These are phyloP conservation scores for Coptotermes formosanus DNA, from an alignment of 1,140 invertebrate species.

Conservation along the genomic window DNA sequence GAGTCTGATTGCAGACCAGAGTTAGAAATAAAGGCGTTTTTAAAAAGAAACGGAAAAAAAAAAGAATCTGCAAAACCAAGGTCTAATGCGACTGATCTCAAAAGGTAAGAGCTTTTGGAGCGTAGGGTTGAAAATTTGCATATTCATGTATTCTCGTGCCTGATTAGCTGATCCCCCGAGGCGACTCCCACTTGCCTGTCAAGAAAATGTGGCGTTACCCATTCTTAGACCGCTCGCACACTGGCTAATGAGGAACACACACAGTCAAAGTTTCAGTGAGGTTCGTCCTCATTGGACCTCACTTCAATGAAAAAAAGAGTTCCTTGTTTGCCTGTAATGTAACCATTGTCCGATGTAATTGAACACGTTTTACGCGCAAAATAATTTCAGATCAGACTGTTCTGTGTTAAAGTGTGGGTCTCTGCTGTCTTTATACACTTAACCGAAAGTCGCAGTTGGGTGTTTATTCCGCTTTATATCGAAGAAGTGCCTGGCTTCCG, in stretches of 20 bases:
- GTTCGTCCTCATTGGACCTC: not conserved
- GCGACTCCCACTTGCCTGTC: not conserved
- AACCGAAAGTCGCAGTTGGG: too few relatives aligned
- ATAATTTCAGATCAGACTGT: too few relatives aligned
- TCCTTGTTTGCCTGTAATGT: not conserved
- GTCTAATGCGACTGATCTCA: constrained; percentile 26
- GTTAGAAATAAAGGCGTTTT: not conserved
- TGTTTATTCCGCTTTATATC: too few relatives aligned
- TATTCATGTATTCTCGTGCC: constrained; percentile 26
- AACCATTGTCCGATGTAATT: too few relatives aligned
- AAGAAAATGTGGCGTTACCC: constrained; percentile 4
- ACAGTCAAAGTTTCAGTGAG: not conserved
- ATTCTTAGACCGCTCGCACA: constrained; percentile 14
- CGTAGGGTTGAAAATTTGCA: constrained; percentile 23
- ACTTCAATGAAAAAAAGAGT: not conserved
- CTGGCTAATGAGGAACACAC: not conserved
- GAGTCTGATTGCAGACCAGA: constrained; percentile 16
- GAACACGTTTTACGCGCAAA: too few relatives aligned
- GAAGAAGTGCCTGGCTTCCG: too few relatives aligned
- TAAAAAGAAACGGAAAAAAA: not conserved
- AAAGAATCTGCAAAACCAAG: not conserved
- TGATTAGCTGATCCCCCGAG: constrained; percentile 22
- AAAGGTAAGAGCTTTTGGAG: constrained; percentile 13
- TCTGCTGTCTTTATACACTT: too few relatives aligned
- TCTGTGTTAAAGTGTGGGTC: too few relatives aligned